These are phyloP conservation scores for Thalassarche chlororhynchos DNA, from an alignment of 2,113 vertebrate genomes.

Conservation along the genomic window DNA sequence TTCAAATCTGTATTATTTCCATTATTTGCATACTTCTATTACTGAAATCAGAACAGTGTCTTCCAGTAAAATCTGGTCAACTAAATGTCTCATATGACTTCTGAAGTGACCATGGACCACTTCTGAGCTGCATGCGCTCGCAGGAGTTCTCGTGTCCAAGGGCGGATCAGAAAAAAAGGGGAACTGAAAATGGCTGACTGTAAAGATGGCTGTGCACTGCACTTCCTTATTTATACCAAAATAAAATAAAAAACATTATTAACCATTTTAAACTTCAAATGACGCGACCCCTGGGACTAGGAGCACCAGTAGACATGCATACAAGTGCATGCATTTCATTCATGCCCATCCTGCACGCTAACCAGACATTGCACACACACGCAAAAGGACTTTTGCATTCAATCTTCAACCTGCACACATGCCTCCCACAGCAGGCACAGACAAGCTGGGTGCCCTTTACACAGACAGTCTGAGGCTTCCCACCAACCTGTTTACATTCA, in stretches of 20 bases:
- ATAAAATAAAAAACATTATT: slow-evolving; percentile 29
- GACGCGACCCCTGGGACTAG: background rate
- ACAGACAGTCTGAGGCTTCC: background rate
- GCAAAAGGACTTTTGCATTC: background rate
- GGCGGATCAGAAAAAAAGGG: background rate
- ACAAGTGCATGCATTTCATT: background rate
- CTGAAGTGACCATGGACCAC: background rate
- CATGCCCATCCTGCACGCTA: background rate
- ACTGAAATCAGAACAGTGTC: slow-evolving; percentile 12
- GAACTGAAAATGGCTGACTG: slow-evolving; percentile 76
- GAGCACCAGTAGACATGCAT: background rate
- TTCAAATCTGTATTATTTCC: background rate
- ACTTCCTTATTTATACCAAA: slow-evolving; percentile 63
- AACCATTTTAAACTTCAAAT: background rate
- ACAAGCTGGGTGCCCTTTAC: background rate
- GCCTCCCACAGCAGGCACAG: background rate
- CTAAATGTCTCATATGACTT: slow-evolving; percentile 26
- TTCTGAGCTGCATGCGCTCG: background rate
- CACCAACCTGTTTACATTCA: background rate
- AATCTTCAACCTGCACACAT: background rate
- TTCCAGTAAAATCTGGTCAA: slow-evolving; percentile 52
- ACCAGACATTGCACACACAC: fast-evolving
- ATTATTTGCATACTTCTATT: slow-evolving; percentile 3
- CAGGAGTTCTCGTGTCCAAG: background rate
- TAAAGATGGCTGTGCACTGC: background rate